Evolutionary conservation across 2,113 vertebrate genomes (phyloP), one percentile per base, ranked within the genome.

Genomic region (Heterocephalus glaber): DNA sequence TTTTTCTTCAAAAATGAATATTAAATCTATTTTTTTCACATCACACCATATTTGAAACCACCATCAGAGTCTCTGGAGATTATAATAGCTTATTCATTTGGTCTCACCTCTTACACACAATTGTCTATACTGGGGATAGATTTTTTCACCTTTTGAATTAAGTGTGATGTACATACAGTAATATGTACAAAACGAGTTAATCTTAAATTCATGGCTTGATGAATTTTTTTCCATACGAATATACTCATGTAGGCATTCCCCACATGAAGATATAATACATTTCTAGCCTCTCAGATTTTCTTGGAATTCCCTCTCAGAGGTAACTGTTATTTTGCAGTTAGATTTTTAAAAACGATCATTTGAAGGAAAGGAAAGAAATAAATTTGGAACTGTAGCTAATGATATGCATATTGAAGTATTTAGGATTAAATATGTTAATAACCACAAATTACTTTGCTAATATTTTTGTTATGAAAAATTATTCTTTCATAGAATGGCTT

Each of bases 11-110:
- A 85, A 76, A 52, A 89, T 93, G 54, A 61, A 10, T 76, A 24
- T 85, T 80, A 70, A 77, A 79, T 90, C 11, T 84, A 9, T 65
- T 5, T 90, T 93, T 96, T 95, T 49, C 90, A 33, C 66, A 60
- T 17, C 22, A 94, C 28, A 63, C 44, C 41, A 47, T 56, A 41
- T 33, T 56, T 41, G n/a, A 96, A 89, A 22, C n/a, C 74, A 54
- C 7, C 9, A 41, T 89, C 14, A 74, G 79, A 93, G 60, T 79
- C 28, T 63, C 9, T 88, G n/a, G 16, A 1, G 52, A 35, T 92
- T 63, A 86, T 83, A 47, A 56, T 79, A 56, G 38, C 14, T 20
- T 92, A 44, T 13, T 89, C 77, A 94, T 30, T 49, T 95, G 70
- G 7, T 60, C 1, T 68, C 66, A 79, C 35, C 30, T 61, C 22